phyloP scores from a whole-genome alignment of 2,888 invertebrate genomes.

The Drosophila acutilabella region DNA sequence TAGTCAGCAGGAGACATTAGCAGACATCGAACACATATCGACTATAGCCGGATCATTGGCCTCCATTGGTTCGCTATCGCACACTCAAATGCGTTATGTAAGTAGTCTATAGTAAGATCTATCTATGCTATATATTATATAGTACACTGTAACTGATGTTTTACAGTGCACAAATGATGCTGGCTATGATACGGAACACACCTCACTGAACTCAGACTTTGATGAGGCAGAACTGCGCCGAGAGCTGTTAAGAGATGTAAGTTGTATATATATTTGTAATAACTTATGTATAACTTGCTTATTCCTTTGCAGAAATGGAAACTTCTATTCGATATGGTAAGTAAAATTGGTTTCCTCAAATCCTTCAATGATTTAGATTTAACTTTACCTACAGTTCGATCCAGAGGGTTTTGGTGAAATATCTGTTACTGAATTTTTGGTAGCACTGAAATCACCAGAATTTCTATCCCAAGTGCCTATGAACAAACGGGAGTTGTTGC shows the following conservation, averaged over 20 bases:
- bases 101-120: slow-evolving; percentile 31
- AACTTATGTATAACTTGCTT: background rate
- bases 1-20: slow-evolving; percentile 87
- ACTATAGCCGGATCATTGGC: slow-evolving; percentile 90
- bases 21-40: slow-evolving; percentile 88
- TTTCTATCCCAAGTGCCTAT: slow-evolving; percentile 91
- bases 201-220: slow-evolving; percentile 91
- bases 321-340: slow-evolving; percentile 93
- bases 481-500: slow-evolving; percentile 90
- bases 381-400: slow-evolving; percentile 88
- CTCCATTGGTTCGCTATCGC: slow-evolving; percentile 87
- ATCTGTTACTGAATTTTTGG: slow-evolving; percentile 93
- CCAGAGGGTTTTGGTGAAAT: slow-evolving; percentile 97
- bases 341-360: slow-evolving; percentile 39
- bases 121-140: background rate
- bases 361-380: background rate
- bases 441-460: slow-evolving; percentile 91
- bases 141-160: background rate
- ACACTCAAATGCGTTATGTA: slow-evolving; percentile 85
- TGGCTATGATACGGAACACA: slow-evolving; percentile 91
- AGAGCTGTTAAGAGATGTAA: slow-evolving; percentile 92
- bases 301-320: slow-evolving; percentile 91
- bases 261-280: slow-evolving; percentile 79
- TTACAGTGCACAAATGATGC: slow-evolving; percentile 86
- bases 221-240: slow-evolving; percentile 92